Evolutionary conservation across 2,888 invertebrate species (phyloP).

Genomic region (Meteorus cinctellus): DNA sequence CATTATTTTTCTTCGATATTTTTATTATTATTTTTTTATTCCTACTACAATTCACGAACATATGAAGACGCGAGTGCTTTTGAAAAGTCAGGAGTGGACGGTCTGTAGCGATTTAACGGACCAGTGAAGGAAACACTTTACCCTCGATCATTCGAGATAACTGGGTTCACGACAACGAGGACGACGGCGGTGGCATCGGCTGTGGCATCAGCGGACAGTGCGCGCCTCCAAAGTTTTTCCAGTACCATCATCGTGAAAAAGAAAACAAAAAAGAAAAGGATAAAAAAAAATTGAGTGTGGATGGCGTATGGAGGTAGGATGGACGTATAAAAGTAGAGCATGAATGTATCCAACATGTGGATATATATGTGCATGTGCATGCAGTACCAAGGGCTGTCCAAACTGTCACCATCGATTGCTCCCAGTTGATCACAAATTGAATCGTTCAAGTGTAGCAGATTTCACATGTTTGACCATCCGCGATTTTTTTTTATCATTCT

Average conservation of each 20-base stretch:
- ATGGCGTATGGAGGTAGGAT: not conserved
- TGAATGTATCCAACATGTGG: slow-evolving; percentile 5
- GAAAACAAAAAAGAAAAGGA: not conserved
- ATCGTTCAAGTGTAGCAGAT: slow-evolving; percentile 24
- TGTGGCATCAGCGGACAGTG: not conserved
- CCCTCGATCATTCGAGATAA: slow-evolving; percentile 23
- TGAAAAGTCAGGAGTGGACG: slow-evolving; percentile 9
- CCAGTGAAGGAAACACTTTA: slow-evolving; percentile 24
- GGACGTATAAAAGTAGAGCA: slow-evolving; percentile 16
- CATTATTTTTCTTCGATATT: not conserved
- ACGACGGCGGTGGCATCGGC: not conserved
- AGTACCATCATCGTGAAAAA: not conserved
- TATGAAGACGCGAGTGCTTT: not conserved
- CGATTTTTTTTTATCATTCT: not conserved
- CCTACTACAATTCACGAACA: not conserved
- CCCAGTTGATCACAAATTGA: slow-evolving; percentile 30
- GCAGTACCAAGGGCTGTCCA: slow-evolving; percentile 3
- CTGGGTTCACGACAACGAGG: not conserved
- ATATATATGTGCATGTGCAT: not conserved
- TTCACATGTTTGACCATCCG: slow-evolving; percentile 3
- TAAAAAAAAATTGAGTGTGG: slow-evolving; percentile 5
- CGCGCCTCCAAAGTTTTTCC: slow-evolving; percentile 15
- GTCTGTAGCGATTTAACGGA: slow-evolving; percentile 25
- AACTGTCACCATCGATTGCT: slow-evolving; percentile 33
- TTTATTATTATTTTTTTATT: not conserved